These are phyloP conservation scores for Triops longicaudatus DNA, from an alignment of 1,140 invertebrate genomes.

Conservation along the genomic window DNA sequence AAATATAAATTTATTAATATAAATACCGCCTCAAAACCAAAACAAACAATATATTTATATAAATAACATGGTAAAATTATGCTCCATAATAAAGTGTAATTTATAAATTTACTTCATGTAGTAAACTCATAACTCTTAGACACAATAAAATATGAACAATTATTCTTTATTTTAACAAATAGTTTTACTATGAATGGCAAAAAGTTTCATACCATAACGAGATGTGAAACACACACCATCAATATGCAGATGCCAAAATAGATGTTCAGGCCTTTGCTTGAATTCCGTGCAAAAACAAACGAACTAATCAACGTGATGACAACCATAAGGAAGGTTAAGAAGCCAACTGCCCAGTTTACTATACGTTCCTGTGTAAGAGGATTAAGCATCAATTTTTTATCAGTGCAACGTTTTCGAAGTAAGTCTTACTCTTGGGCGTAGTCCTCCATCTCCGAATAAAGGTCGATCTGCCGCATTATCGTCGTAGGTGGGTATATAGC, in stretches of 20 bases:
- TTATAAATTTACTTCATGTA: too few species aligned
- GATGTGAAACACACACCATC: constrained; percentile 18
- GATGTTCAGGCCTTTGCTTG: constrained; percentile 17
- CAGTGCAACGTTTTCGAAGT: not conserved
- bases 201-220: not conserved
- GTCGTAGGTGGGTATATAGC: not conserved
- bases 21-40: too few species aligned
- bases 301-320: constrained; percentile 18
- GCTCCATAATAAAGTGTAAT: too few species aligned
- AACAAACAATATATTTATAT: too few species aligned
- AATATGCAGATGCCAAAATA: constrained; percentile 16
- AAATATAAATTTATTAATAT: too few species aligned
- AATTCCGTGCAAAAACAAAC: constrained; percentile 13
- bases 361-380: not conserved
- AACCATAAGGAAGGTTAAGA: constrained; percentile 6
- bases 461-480: not conserved
- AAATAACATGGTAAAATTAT: too few species aligned
- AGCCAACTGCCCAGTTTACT: constrained; percentile 16
- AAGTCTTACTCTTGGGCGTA: not conserved
- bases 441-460: not conserved
- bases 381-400: not conserved
- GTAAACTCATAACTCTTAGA: too few species aligned
- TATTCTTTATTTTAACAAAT: too few species aligned
- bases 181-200: too few species aligned
- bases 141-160: too few species aligned